Base-by-base conservation (phyloP, 2,888 invertebrate species). In the Lissonota sp. region DNA sequence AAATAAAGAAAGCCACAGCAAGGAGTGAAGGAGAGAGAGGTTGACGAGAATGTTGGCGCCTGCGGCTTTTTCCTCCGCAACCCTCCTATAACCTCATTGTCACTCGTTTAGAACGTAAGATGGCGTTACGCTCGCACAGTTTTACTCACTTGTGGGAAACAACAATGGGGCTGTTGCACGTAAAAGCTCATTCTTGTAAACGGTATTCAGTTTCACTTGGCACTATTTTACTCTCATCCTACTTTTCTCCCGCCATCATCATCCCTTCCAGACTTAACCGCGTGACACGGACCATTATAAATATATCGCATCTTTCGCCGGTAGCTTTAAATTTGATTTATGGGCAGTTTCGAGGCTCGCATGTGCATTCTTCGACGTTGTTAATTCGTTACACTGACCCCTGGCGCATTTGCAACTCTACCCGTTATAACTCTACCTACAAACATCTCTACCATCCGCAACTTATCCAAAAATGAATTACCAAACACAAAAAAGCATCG, bases 251-350 rank as follows among this genome's bases (percentile, higher is more conserved):
- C 26, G 26, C 1, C 26, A 3, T 26, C 26, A 26, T 26, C 26
- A 26, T 26, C 26, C 3, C 26, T 26, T 26, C 26, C 26, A 2
- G 26, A 26, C 26, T 26, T 26, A 26, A 26, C 26, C 26, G 26
- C 26, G 26, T 26, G 26, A 26, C 26, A 26, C 26, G 3, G 26
- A 26, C 26, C 26, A 26, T 26, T n/a, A n/a, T n/a, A n/a, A 26
- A 26, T 26, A 26, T 26, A 26, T 26, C 26, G 26, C 26, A 26
- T 26, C 26, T 26, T 26, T 26, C 26, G 26, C 3, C 71, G 53
- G 75, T 58, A 71, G 63, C 86, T 88, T 53, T 84, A 89, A 90
- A 89, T 91, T 89, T 91, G 91, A 91, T 91, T 91, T 91, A 91
- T 86, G 87, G 85, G 76, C 86, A 85, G 87, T 88, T 89, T 88